Percentiles rank a stretch among this genome's conserved stretches.
phyloP scores from a whole-genome alignment of 2,797 vertebrate species.

The Chelonia mydas region DNA sequence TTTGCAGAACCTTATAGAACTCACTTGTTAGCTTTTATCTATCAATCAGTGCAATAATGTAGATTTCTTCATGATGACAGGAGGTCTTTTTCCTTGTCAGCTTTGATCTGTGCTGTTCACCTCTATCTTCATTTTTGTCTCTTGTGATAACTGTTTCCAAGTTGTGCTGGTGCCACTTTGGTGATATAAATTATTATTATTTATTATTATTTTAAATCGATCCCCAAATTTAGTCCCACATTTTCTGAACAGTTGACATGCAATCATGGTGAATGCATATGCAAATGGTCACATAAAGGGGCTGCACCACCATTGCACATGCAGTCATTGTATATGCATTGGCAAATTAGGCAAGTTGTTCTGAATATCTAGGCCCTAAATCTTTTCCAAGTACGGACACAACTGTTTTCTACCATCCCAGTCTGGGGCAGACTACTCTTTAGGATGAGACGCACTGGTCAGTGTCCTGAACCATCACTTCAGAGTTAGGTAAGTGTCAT shows the following conservation, averaged over 20 bases:
- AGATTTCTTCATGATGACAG: neutral
- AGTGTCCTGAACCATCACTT: neutral
- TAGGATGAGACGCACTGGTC: neutral
- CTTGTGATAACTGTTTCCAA: conserved; percentile 1
- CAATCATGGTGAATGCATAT: fast-evolving
- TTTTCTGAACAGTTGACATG: neutral
- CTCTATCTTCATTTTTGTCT: neutral
- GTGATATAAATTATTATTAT: neutral
- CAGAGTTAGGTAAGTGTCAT: fast-evolving
- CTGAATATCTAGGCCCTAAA: neutral
- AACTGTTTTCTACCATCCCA: neutral
- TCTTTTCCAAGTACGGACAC: neutral
- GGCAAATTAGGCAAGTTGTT: fast-evolving
- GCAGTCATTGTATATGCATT: neutral
- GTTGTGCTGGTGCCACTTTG: neutral
- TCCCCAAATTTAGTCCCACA: neutral
- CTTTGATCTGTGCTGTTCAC: neutral
- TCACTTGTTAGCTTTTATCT: neutral
- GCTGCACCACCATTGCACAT: fast-evolving
- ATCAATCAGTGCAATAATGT: neutral
- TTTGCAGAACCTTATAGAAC: neutral
- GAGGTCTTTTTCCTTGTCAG: neutral
- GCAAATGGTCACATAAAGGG: neutral
- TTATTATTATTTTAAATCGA: neutral
- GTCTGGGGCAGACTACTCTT: neutral